Base-by-base conservation (phyloP, 1,140 invertebrate species). In the Diabrotica undecimpunctata region DNA sequence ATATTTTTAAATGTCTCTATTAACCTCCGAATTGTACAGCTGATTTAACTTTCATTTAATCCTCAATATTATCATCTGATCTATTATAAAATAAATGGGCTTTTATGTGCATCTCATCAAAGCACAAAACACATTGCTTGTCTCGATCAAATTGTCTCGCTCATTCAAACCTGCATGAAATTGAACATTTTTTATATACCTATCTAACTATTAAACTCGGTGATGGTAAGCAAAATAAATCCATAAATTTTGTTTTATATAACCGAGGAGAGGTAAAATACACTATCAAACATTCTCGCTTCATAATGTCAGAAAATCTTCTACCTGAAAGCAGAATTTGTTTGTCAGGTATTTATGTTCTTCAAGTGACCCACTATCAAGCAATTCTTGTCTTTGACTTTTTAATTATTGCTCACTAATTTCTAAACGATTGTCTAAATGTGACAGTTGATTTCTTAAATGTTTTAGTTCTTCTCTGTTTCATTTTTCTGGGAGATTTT, bases 211-310 rank as follows among this genome's bases (percentile, higher is more conserved):
- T 7, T 35, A 50, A 52, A 3, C 8, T 50, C 6, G 52, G 50
- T 10, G 50, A 35, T 8, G 60, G 60, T n/a, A 61, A 11, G 35
- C 60, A 52, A 52, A 51, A 61, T 35, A 10, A 52, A 11, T 51
- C 35, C 46, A 61, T 52, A 8, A 61, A 52, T 6, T 9, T 6
- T 35, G 51, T 52, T 52, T 52, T 54, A 25, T 52, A 61, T 35
- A 61, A 7, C n/a, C 14, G 11, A 35, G 60, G 60, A 7, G 13
- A 41, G 11, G 60, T 14, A 25, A 52, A 61, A 52, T 52, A 61
- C 8, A 61, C 9, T 10, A 37, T 14, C 35, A 61, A 50, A 52
- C 41, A 61, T 36, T 61, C 46, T 12, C 9, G 5, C 52, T 61
- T 61, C n/a, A 61, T 52, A 7, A 52, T 50, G n/a, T 52, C 10